Evolutionary conservation across 2,113 vertebrate genomes (phyloP), one percentile per base, ranked within the genome.

Genomic region (Lamprologus sp.): DNA sequence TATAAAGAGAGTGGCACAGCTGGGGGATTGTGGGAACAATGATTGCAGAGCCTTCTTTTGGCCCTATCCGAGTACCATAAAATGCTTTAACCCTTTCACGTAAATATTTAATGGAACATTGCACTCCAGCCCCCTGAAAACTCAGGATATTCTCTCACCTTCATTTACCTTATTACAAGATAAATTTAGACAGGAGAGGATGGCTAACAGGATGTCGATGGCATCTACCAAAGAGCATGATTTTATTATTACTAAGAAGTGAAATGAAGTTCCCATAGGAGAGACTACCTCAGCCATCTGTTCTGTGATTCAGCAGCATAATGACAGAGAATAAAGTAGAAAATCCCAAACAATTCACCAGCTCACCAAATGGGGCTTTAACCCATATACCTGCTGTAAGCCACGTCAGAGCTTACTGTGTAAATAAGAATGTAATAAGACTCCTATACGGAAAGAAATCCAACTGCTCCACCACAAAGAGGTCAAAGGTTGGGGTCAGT

Each of bases 401-500:
- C 2, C 14, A 75, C 14, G 1, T 77, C 42, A 77, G 42, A 17
- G 70, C 15, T 75, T 26, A 11, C 26, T 75, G 14, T 49, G 42
- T 31, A 49, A 77, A 19, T 19, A 28, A 45, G 40, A 47, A 28
- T 70, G 63, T 58, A 56, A 85, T 47, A 82, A 58, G 28, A 86
- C 53, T 86, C 82, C 79, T 51, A 79, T 7, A 58, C 12, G 70
- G 17, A 21, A 47, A 31, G 53, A 85, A 37, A 65, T 83, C 53
- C 40, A 49, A 19, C 42, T 77, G 23, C 42, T 75, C 28, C 49
- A 85, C 14, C 83, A 70, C 19, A 35, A 19, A 55, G 40, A 90
- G 75, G 83, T 89, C 83, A 91, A 63, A 90, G 86, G 65, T 88
- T 45, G 12, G 31, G 79, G 81, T 87, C n/a, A 5, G 10, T n/a